Percentiles rank a stretch among this genome's conserved stretches.
phyloP scores from a whole-genome alignment of 1,140 invertebrate genomes.

The Drosophila fuyamai region DNA sequence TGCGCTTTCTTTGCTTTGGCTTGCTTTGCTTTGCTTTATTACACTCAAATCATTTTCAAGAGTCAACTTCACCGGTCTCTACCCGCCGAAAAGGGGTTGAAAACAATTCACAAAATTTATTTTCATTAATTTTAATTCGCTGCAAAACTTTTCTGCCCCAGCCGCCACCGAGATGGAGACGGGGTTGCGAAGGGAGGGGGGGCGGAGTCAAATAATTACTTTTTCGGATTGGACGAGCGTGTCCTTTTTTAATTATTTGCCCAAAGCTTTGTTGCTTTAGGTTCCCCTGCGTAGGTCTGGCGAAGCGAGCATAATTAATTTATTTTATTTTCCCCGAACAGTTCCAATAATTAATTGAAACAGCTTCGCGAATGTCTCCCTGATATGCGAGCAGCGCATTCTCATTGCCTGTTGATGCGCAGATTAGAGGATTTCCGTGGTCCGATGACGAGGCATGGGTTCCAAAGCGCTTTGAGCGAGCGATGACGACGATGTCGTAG shows the following conservation, averaged over 20 bases:
- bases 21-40: constrained; percentile 75
- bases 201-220: constrained; percentile 69
- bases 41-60: constrained; percentile 75
- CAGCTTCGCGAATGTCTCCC: constrained; percentile 9
- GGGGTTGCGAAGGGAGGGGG: not conserved
- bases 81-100: constrained; percentile 59
- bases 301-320: constrained; percentile 74
- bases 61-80: constrained; percentile 52
- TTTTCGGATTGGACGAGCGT: constrained; percentile 70
- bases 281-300: constrained; percentile 26
- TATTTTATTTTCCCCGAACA: constrained; percentile 62
- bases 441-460: constrained; percentile 12
- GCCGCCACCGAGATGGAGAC: not conserved
- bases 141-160: constrained; percentile 67
- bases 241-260: constrained; percentile 79
- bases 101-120: constrained; percentile 81
- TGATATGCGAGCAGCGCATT: not conserved
- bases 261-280: constrained; percentile 61
- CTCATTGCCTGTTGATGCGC: constrained; percentile 2
- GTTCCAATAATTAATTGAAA: constrained; percentile 74
- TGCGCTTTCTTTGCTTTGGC: constrained; percentile 13
- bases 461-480: constrained; percentile 8
- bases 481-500: constrained; percentile 34
- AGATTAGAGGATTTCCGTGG: constrained; percentile 1
- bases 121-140: constrained; percentile 82